Conservation (phyloP, 2,113 vertebrate genomes). For the Phalacrocorax brasilianus region DNA sequence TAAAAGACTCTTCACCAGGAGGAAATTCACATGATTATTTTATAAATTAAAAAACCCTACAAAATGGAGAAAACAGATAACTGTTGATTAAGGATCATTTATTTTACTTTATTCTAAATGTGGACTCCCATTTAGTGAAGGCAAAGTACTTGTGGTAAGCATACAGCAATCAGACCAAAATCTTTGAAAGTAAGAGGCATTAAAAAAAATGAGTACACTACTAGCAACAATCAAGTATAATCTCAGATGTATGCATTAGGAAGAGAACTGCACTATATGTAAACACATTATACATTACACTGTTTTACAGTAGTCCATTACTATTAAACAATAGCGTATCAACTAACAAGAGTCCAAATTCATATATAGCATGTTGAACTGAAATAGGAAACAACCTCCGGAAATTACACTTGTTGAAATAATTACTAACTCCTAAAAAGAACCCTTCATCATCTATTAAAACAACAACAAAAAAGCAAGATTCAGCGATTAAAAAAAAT, state of each 20-base stretch:
- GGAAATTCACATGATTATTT: slow-evolving; percentile 12
- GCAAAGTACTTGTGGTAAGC: rapidly evolving
- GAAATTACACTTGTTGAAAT: background rate
- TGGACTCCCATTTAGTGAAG: background rate
- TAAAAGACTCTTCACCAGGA: background rate
- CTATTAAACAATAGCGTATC: background rate
- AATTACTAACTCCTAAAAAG: background rate
- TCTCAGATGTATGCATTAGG: background rate
- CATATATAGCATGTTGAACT: background rate
- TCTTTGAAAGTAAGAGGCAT: background rate
- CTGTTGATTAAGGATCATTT: background rate
- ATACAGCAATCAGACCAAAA: background rate
- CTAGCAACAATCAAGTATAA: background rate
- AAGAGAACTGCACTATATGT: background rate
- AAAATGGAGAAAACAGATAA: background rate
- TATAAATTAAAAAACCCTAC: background rate
- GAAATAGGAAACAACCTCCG: background rate
- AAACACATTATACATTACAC: background rate
- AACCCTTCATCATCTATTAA: background rate
- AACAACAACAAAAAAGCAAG: background rate
- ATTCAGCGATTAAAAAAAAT: background rate
- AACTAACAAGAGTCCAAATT: background rate
- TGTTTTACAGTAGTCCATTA: background rate
- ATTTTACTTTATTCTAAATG: background rate
- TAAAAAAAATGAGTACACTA: background rate